phyloP scores from a whole-genome alignment of 2,888 invertebrate genomes.

The Stegana nigrithorax region DNA sequence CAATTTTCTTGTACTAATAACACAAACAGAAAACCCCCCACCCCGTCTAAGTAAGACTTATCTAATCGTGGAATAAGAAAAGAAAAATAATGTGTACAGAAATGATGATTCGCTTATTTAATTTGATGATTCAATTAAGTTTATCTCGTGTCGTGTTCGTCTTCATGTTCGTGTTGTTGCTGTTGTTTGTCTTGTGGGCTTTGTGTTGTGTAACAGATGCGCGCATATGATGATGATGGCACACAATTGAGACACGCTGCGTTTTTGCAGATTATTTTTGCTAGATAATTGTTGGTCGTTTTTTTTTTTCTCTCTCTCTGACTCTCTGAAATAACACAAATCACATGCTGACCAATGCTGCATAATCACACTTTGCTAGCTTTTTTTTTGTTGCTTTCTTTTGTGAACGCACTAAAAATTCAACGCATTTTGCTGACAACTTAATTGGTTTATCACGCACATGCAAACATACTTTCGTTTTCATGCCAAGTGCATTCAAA shows the following conservation, averaged over 20 bases:
- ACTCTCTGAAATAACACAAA: too few relatives aligned
- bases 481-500: constrained; percentile 2
- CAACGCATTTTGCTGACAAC: constrained; percentile 5
- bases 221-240: too few relatives aligned
- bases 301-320: too few relatives aligned
- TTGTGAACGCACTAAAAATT: background rate
- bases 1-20: background rate
- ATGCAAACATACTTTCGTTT: constrained; percentile 54
- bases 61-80: background rate
- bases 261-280: too few relatives aligned
- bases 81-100: too few relatives aligned
- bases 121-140: background rate
- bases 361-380: background rate
- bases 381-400: background rate
- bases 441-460: constrained; percentile 60
- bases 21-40: background rate
- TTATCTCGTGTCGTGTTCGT: background rate
- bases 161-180: too few relatives aligned
- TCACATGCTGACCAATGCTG: too few relatives aligned
- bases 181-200: background rate
- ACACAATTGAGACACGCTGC: too few relatives aligned
- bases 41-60: too few relatives aligned
- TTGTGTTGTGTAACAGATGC: background rate
- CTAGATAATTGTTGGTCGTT: too few relatives aligned
- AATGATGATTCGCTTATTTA: too few relatives aligned